These are phyloP conservation scores for Chymomyza caudatula DNA, from an alignment of 2,888 invertebrate species.

Conservation along the genomic window DNA sequence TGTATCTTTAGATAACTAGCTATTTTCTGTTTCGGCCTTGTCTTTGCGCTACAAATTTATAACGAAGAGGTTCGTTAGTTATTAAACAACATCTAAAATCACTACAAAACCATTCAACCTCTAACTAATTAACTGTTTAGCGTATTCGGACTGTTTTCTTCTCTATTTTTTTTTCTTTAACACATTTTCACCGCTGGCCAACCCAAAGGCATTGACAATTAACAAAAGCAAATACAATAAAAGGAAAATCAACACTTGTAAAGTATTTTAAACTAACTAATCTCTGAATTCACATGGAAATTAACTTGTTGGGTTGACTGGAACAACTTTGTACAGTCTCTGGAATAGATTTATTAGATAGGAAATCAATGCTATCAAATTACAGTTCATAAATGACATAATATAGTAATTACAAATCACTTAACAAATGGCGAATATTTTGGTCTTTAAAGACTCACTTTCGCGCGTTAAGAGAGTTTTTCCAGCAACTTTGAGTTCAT, in stretches of 20 bases:
- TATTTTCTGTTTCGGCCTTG: not conserved
- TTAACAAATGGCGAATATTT: not conserved
- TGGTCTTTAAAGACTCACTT: not conserved
- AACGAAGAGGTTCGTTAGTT: not conserved
- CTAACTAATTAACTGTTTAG: conserved; percentile 12
- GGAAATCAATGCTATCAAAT: too few species aligned
- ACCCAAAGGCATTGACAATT: conserved; percentile 21
- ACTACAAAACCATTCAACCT: conserved; percentile 5
- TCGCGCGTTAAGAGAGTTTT: not conserved
- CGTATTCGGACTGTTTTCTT: not conserved
- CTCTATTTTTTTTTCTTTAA: not conserved
- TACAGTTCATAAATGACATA: too few species aligned
- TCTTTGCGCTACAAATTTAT: not conserved
- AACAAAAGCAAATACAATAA: not conserved
- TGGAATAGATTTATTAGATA: too few species aligned
- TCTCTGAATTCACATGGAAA: not conserved
- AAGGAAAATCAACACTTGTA: not conserved
- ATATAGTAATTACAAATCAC: not conserved
- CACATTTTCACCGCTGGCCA: not conserved
- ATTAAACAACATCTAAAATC: not conserved
- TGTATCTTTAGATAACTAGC: too few species aligned
- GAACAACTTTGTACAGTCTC: too few species aligned
- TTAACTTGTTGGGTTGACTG: not conserved
- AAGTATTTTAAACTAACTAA: not conserved
- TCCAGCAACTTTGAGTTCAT: not conserved